phyloP scores from a whole-genome alignment of 1,140 invertebrate genomes.

The Belonocnema kinseyi region DNA sequence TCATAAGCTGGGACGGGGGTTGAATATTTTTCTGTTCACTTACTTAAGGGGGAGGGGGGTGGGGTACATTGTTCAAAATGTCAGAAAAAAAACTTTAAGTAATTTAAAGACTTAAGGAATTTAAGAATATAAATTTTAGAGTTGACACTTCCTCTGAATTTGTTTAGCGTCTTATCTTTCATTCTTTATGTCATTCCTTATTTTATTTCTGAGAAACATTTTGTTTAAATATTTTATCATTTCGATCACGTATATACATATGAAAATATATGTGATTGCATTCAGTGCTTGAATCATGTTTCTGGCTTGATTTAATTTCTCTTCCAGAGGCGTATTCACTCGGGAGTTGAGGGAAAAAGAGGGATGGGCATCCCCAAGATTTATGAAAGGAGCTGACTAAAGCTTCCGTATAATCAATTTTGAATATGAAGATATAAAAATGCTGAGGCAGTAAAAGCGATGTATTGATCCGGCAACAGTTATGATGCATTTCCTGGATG shows the following conservation, averaged over 20 bases:
- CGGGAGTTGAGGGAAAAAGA: background rate
- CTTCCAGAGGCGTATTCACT: slow-evolving; percentile 5
- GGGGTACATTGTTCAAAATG: too few species aligned
- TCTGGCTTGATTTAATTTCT: slow-evolving; percentile 20
- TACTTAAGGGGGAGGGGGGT: too few species aligned
- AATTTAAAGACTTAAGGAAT: too few species aligned
- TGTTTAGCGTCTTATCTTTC: background rate
- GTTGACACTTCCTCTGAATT: too few species aligned
- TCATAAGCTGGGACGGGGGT: too few species aligned
- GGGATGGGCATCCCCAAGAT: slow-evolving; percentile 16
- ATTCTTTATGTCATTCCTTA: background rate
- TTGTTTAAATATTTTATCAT: background rate
- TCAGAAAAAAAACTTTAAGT: too few species aligned
- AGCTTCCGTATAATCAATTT: slow-evolving; percentile 21
- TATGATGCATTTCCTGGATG: too few species aligned
- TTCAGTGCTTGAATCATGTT: slow-evolving; percentile 11
- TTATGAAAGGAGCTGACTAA: slow-evolving; percentile 16
- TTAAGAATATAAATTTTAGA: too few species aligned
- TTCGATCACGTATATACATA: background rate
- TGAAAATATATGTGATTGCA: background rate
- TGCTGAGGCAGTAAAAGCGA: background rate
- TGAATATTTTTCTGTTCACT: too few species aligned
- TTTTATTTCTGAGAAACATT: background rate
- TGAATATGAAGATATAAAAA: slow-evolving; percentile 13
- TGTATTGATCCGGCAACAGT: too few species aligned